Percentiles rank a stretch among this genome's conserved stretches.
phyloP scores from a whole-genome alignment of 2,888 invertebrate species.

The Aporophyla lueneburgensis region DNA sequence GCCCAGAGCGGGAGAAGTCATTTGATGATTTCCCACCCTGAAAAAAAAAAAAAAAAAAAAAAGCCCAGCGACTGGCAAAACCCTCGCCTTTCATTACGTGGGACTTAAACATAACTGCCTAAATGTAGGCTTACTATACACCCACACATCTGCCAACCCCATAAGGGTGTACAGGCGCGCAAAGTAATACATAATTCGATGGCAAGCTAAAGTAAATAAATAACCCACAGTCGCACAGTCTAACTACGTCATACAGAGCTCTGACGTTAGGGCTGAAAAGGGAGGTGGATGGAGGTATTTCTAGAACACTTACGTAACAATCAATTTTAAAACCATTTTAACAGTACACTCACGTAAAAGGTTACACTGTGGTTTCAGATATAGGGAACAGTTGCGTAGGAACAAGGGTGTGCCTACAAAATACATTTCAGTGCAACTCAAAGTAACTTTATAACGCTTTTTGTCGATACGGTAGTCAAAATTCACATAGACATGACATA shows the following conservation, averaged over 20 bases:
- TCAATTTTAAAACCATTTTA: constrained; percentile 12
- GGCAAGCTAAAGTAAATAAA: constrained; percentile 7
- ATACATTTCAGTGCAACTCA: background rate
- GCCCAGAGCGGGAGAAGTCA: too few relatives aligned
- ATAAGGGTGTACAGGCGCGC: background rate
- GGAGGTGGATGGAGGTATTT: constrained; percentile 26
- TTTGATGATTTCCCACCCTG: too few relatives aligned
- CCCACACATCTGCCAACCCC: background rate
- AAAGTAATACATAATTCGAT: constrained; percentile 6
- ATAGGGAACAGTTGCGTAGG: background rate
- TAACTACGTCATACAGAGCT: constrained; percentile 21
- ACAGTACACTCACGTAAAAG: background rate
- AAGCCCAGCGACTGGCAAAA: background rate
- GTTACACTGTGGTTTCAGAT: background rate
- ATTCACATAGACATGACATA: too few relatives aligned
- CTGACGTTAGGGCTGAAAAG: background rate
- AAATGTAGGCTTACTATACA: background rate
- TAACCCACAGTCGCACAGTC: background rate
- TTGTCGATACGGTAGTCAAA: background rate
- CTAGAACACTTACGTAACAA: constrained; percentile 24
- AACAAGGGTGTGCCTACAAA: background rate
- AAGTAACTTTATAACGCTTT: background rate
- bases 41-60: too few relatives aligned
- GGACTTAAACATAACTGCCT: background rate
- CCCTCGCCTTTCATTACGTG: background rate